Evolutionary conservation across 2,797 vertebrate genomes (phyloP).

Genomic region (Leptoclinus maculatus): DNA sequence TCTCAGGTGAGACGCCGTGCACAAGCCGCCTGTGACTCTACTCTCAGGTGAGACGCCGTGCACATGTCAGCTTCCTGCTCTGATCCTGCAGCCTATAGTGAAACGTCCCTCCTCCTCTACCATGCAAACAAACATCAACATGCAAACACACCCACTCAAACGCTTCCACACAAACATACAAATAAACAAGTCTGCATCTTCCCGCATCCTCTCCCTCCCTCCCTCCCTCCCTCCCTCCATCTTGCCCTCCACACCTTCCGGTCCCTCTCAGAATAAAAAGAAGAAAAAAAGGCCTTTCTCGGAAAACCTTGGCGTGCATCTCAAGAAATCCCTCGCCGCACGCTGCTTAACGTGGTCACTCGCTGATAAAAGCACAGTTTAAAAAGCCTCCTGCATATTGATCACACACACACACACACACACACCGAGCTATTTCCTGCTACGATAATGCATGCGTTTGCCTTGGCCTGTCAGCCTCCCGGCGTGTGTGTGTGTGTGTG

Average conservation of each 20-base stretch:
- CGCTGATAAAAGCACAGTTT: constrained; percentile 61
- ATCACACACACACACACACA: constrained; percentile 41
- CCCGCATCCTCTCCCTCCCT: constrained; percentile 3
- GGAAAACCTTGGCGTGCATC: constrained; percentile 61
- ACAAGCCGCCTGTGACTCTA: not conserved
- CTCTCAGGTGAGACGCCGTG: not conserved
- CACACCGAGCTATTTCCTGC: constrained; percentile 61
- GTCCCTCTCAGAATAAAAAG: constrained; percentile 46
- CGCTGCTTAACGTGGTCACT: constrained; percentile 47
- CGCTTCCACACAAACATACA: constrained; percentile 38
- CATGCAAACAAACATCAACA: constrained; percentile 22
- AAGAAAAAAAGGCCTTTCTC: constrained; percentile 24
- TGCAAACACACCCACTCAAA: constrained; percentile 43
- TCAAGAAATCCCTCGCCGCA: constrained; percentile 48
- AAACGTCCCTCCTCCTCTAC: not conserved
- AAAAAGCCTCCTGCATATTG: constrained; percentile 63
- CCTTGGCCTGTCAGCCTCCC: constrained; percentile 58
- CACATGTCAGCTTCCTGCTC: not conserved
- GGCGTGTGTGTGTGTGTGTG: constrained; percentile 43
- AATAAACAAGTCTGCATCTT: constrained; percentile 55
- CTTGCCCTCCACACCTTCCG: constrained; percentile 53
- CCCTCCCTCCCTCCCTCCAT: constrained; percentile 17
- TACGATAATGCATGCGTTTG: constrained; percentile 53
- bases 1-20: not conserved
- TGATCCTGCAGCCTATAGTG: not conserved